Evolutionary conservation across 2,113 vertebrate species (phyloP).

Genomic region (Myiozetetes cayanensis): DNA sequence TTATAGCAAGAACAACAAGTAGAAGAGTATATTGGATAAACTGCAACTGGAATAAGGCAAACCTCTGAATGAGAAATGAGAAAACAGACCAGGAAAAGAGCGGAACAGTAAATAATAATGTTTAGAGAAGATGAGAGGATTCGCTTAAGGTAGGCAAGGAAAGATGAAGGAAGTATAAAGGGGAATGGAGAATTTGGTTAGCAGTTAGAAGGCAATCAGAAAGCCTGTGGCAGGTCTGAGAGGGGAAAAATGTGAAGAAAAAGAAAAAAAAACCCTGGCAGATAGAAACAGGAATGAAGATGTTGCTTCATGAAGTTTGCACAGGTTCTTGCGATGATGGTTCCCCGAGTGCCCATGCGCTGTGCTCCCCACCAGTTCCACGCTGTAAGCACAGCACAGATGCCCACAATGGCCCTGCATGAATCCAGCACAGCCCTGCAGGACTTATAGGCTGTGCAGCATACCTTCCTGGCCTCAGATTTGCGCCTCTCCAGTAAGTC

Average conservation of each 20-base stretch:
- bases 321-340: not conserved
- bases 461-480: not conserved
- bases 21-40: not conserved
- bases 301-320: not conserved
- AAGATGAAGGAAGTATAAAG: not conserved
- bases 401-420: rapidly evolving
- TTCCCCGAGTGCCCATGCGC: rapidly evolving
- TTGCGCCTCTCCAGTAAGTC: not conserved
- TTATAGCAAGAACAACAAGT: not conserved
- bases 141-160: not conserved
- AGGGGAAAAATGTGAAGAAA: not conserved
- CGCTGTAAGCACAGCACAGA: not conserved
- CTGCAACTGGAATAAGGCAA: not conserved
- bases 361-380: not conserved
- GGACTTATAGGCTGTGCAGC: not conserved
- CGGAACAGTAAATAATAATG: not conserved
- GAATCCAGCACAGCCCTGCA: not conserved
- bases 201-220: not conserved
- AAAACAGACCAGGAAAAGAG: not conserved
- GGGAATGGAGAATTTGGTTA: not conserved
- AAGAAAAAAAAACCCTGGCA: not conserved
- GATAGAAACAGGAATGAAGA: not conserved
- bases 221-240: not conserved
- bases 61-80: not conserved
- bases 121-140: not conserved